A percentile compares a stretch with the other conserved stretches of the same genome.
These are phyloP conservation scores for Nowickia ferox DNA, from an alignment of 2,888 invertebrate species.

Conservation along the genomic window DNA sequence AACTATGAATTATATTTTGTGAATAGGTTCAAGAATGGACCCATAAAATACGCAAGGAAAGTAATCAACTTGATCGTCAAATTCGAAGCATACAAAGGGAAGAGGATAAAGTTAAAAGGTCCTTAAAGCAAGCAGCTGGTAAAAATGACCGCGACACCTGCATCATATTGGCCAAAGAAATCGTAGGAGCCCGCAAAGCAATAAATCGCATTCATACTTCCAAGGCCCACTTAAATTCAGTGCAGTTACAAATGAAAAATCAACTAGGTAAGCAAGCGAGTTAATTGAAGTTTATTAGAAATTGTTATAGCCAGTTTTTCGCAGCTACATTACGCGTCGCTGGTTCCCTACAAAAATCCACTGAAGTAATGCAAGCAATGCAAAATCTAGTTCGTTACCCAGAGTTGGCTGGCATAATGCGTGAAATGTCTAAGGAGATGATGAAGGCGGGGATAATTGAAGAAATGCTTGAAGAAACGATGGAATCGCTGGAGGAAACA, in stretches of 20 bases:
- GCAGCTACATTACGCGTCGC: slow-evolving; percentile 96
- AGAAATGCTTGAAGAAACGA: slow-evolving; percentile 99
- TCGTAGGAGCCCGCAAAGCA: slow-evolving; percentile 93
- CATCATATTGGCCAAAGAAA: slow-evolving; percentile 95
- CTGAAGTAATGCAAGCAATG: slow-evolving; percentile 99
- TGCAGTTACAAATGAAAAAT: slow-evolving; percentile 98
- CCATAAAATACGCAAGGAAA: slow-evolving; percentile 96
- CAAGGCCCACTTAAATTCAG: slow-evolving; percentile 98
- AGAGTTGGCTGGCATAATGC: slow-evolving; percentile 97
- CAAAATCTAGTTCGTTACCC: slow-evolving; percentile 94
- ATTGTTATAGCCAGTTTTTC: slow-evolving; percentile 66
- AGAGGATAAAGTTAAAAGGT: slow-evolving; percentile 97
- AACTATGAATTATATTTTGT: neutral
- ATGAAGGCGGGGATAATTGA: slow-evolving; percentile 99
- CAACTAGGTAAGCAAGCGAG: slow-evolving; percentile 89
- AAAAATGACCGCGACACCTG: slow-evolving; percentile 98
- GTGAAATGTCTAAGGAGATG: slow-evolving; percentile 99
- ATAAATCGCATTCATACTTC: slow-evolving; percentile 96
- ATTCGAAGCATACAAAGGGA: slow-evolving; percentile 98
- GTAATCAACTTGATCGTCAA: slow-evolving; percentile 96
- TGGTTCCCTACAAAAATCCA: slow-evolving; percentile 96
- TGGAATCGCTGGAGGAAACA: slow-evolving; percentile 95
- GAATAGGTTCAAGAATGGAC: slow-evolving; percentile 98
- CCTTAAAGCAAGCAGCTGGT: slow-evolving; percentile 97
- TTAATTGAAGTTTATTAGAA: neutral